Conservation (phyloP, 2,888 invertebrate species). For the Agrotis clavis region DNA sequence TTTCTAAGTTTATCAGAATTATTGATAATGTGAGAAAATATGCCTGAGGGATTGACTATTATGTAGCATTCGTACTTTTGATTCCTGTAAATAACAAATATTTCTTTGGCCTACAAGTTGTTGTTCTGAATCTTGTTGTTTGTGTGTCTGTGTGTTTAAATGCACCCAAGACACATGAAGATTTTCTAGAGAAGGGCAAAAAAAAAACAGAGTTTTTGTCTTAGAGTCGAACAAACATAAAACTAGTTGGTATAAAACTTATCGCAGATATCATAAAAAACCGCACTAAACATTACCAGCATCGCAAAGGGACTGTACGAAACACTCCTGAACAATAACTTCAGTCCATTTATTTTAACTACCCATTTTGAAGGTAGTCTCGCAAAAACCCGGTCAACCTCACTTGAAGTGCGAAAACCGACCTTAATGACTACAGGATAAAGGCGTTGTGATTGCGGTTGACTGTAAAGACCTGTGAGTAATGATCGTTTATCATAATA, state of each 20-base stretch:
- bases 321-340: constrained; percentile 26
- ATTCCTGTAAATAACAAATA: no score
- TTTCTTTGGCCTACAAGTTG: no score
- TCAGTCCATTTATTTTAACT: constrained; percentile 44
- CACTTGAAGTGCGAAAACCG: background rate
- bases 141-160: no score
- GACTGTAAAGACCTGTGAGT: constrained; percentile 23
- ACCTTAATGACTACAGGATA: background rate
- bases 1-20: background rate
- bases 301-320: constrained; percentile 6
- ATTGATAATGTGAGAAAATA: no score
- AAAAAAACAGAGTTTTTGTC: no score
- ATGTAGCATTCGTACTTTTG: no score
- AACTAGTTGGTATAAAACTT: background rate
- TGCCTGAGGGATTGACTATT: no score
- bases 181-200: no score
- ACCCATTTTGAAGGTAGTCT: constrained; percentile 19
- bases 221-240: constrained; percentile 3
- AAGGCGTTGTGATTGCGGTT: background rate
- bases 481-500: constrained; percentile 52
- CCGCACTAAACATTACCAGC: constrained; percentile 8
- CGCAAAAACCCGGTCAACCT: constrained; percentile 36
- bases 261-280: constrained; percentile 7
- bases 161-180: no score
- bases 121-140: no score